These are phyloP conservation scores for Ormyrus rosae DNA, from an alignment of 2,888 invertebrate genomes.

Conservation along the genomic window DNA sequence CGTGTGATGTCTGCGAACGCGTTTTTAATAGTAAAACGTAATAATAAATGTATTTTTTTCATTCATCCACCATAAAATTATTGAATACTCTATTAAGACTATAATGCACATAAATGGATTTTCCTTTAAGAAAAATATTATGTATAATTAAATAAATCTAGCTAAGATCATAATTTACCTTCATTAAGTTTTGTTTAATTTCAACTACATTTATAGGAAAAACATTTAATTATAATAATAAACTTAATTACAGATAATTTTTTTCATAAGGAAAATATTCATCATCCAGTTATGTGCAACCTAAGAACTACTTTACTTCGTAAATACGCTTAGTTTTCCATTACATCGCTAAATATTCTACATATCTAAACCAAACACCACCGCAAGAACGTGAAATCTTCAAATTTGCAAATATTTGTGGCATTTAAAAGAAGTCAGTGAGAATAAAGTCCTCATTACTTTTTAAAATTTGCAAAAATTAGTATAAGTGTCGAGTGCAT, in stretches of 20 bases:
- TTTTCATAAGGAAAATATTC: slow-evolving; percentile 12
- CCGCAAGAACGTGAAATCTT: slow-evolving; percentile 38
- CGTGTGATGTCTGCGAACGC: background rate
- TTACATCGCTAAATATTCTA: slow-evolving; percentile 45
- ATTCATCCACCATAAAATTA: background rate
- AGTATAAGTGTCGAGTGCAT: slow-evolving; percentile 43
- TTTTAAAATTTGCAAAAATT: slow-evolving; percentile 32
- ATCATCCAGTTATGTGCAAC: slow-evolving; percentile 21
- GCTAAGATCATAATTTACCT: background rate
- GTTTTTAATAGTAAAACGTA: background rate
- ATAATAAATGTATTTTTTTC: background rate
- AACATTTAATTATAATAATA: slow-evolving; percentile 6
- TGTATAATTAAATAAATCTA: slow-evolving; percentile 11
- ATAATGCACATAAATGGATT: slow-evolving; percentile 6
- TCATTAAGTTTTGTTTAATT: background rate
- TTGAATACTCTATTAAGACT: slow-evolving; percentile 8
- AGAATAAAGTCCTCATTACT: background rate
- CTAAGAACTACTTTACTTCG: slow-evolving; percentile 42
- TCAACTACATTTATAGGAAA: background rate
- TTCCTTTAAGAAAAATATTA: slow-evolving; percentile 8
- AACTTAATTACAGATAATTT: slow-evolving; percentile 26
- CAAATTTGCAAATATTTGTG: slow-evolving; percentile 29
- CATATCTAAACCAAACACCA: slow-evolving; percentile 49
- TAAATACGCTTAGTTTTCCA: slow-evolving; percentile 46
- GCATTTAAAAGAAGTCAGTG: slow-evolving; percentile 17